Base-by-base conservation (phyloP, 2,888 invertebrate species). In the Polietes domitor region DNA sequence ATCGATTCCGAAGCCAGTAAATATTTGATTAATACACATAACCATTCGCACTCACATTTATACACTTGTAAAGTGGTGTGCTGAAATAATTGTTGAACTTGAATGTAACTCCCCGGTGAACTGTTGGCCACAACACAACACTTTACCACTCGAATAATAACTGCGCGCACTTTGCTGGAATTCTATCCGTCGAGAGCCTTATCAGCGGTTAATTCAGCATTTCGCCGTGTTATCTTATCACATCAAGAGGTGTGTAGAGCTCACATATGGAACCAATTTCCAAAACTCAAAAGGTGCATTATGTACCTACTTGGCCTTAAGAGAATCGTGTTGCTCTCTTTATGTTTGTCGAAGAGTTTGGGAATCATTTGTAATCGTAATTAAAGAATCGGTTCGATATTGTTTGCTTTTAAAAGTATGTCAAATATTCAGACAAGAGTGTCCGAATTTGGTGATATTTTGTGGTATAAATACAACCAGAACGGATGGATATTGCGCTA, bases 21-120 rank as follows among this genome's bases (percentile, higher is more conserved):
- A 32, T 26, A 6, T 32, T 63, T 63, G 17, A n/a, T 12, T 21
- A 17, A 50, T n/a, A n/a, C 43, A 10, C 17, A 19, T 6, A n/a
- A 28, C 19, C 17, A 4, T 32, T 32, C 12, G 37, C 37, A 65
- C 65, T 65, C 65, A 65, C 65, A 65, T 63, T 26, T 63, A 10
- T 61, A n/a, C 28, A 61, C 58, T 58, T 21, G 58, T 58, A 21
- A 37, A 17, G n/a, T 19, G 4, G 19, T 50, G 50, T 50, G 17
- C 6, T 50, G 19, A 4, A 50, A n/a, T n/a, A n/a, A 50, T n/a
- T n/a, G n/a, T n/a, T n/a, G n/a, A n/a, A n/a, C 28, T 24, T 5
- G 12, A 61, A 28, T 61, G 2, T 61, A 28, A 58, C 24, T 63
- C 58, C 58, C 58, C 15, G n/a, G 5, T 53, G 7, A 53, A 53